Evolutionary conservation across 2,888 invertebrate genomes (phyloP).

Genomic region (Nymphalis c-album): DNA sequence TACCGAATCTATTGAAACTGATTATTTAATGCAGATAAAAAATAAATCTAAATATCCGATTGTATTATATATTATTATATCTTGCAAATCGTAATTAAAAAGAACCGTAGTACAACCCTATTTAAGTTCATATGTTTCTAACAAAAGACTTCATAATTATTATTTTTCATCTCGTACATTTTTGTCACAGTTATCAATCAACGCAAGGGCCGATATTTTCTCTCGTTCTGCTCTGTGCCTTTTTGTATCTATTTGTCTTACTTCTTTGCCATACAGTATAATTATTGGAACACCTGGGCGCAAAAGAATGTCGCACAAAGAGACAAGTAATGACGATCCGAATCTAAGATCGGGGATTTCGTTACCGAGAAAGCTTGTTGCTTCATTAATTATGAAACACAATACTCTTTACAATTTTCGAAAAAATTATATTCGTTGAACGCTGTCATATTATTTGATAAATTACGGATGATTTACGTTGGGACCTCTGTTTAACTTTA

Average conservation of each 20-base stretch:
- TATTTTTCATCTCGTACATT: conserved; percentile 82
- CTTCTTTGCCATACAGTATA: conserved; percentile 67
- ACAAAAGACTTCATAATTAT: conserved; percentile 81
- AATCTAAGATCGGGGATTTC: conserved; percentile 78
- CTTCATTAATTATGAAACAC: conserved; percentile 82
- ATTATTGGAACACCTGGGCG: conserved; percentile 81
- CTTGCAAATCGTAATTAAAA: conserved; percentile 19
- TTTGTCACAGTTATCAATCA: conserved; percentile 83
- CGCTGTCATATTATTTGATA: conserved; percentile 77
- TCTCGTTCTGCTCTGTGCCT: conserved; percentile 51
- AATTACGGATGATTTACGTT: conserved; percentile 56
- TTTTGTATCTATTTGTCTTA: conserved; percentile 53
- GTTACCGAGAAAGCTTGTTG: conserved; percentile 79
- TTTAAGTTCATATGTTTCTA: conserved; percentile 70
- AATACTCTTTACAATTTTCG: conserved; percentile 76
- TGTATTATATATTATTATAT: not conserved
- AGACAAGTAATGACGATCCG: conserved; percentile 78
- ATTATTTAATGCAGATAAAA: not conserved
- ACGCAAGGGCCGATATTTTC: conserved; percentile 63
- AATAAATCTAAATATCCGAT: not conserved
- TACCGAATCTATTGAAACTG: too few species aligned
- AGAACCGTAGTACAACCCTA: conserved; percentile 59
- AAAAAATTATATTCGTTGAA: conserved; percentile 73
- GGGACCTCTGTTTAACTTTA: conserved; percentile 59
- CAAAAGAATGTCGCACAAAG: conserved; percentile 82